phyloP scores from a whole-genome alignment of 2,113 vertebrate species.

The Asarcornis scutulata region DNA sequence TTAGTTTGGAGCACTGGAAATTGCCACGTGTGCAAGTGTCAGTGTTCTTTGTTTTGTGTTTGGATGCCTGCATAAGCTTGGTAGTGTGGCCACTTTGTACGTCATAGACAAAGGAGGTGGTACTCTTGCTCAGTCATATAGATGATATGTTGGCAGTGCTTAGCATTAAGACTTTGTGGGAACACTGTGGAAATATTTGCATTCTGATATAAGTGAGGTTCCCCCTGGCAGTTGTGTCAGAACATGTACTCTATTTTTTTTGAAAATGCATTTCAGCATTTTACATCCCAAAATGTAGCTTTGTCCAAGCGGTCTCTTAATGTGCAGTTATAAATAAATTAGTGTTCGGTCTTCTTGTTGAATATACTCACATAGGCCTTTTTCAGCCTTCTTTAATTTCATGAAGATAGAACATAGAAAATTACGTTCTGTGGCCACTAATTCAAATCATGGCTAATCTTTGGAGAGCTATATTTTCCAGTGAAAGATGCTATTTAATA shows the following conservation, averaged over 20 bases:
- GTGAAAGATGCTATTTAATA: slow-evolving; percentile 25
- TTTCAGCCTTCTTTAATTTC: not conserved
- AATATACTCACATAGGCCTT: not conserved
- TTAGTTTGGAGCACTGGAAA: not conserved
- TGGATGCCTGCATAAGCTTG: not conserved
- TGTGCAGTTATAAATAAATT: not conserved
- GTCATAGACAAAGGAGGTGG: not conserved
- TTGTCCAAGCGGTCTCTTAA: not conserved
- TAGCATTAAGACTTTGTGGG: accelerated
- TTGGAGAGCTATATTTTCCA: slow-evolving; percentile 38
- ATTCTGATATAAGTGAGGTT: not conserved
- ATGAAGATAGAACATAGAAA: not conserved
- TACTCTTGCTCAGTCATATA: not conserved
- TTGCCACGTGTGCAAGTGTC: not conserved
- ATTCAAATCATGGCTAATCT: slow-evolving; percentile 28
- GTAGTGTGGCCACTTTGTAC: not conserved
- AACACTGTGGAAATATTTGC: not conserved
- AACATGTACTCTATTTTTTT: not conserved
- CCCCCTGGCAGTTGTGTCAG: not conserved
- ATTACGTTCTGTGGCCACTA: not conserved
- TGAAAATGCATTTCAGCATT: not conserved
- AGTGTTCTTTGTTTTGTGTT: not conserved
- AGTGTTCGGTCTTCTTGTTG: not conserved
- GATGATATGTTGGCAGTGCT: not conserved
- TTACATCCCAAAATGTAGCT: not conserved